Evolutionary conservation across 2,888 invertebrate species (phyloP).

Genomic region (Brachynemurus nebulosus): DNA sequence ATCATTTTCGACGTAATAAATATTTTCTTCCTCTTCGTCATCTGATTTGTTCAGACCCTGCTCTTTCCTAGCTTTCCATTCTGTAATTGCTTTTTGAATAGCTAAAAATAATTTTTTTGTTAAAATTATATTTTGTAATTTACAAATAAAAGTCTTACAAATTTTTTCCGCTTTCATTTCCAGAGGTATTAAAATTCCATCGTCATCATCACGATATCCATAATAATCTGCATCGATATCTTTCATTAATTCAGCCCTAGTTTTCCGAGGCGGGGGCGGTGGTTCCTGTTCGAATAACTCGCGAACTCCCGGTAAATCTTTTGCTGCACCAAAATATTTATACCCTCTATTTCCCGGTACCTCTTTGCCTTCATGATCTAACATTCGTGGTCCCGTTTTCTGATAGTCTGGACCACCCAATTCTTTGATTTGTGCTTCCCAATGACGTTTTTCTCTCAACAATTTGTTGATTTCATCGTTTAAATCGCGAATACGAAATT

Average conservation of each 20-base stretch:
- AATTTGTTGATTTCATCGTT: constrained; percentile 99
- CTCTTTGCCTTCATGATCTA: constrained; percentile 88
- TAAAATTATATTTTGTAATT: constrained; percentile 1
- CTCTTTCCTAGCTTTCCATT: constrained; percentile 57
- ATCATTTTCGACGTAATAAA: constrained; percentile 42
- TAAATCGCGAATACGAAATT: constrained; percentile 92
- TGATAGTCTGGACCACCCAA: constrained; percentile 92
- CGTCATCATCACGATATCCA: constrained; percentile 97
- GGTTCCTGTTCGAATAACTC: constrained; percentile 96
- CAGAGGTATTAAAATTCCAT: constrained; percentile 81
- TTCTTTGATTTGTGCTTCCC: constrained; percentile 94
- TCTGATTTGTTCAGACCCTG: constrained; percentile 33
- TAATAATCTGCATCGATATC: constrained; percentile 99
- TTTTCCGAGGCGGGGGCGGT: constrained; percentile 77
- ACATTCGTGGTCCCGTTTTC: constrained; percentile 81
- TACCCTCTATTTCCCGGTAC: constrained; percentile 97
- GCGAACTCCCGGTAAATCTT: constrained; percentile 93
- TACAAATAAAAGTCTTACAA: constrained; percentile 30
- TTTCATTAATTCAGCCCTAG: constrained; percentile 92
- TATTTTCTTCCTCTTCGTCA: constrained; percentile 52
- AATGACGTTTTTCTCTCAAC: constrained; percentile 88
- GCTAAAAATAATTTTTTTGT: constrained; percentile 29
- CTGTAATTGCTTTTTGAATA: constrained; percentile 44
- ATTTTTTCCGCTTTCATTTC: constrained; percentile 69
- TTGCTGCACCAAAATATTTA: constrained; percentile 97